Evolutionary conservation across 2,888 invertebrate species (phyloP), one percentile per base, ranked within the genome.

Genomic region (Stenolophus ochropezus): DNA sequence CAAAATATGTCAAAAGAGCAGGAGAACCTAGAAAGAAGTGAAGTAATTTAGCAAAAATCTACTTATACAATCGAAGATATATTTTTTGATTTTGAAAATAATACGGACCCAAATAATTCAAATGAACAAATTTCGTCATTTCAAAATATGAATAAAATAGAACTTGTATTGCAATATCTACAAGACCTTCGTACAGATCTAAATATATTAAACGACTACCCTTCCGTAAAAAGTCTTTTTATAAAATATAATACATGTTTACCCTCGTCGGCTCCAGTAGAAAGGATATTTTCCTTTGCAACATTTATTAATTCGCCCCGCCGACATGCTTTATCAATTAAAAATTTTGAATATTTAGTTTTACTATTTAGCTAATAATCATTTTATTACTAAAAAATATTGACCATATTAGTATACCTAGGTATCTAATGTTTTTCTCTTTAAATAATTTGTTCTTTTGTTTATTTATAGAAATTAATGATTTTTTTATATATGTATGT

Each of bases 191-290:
- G 49, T n/a, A 75, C 11, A n/a, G 65, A 75, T 18, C 18, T 83
- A n/a, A 21, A 58, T 5, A 78, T 81, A 23, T 42, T 83, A 27
- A 18, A 83, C 20, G 33, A 78, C 6, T 83, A 83, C 73, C 79
- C 75, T 8, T 14, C 61, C 11, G 71, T 84, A 47, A 83, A 82
- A 82, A 79, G 82, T 73, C 8, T 83, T 11, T 84, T 83, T 74
- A 23, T 84, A 6, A 83, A 84, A 82, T 83, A 82, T 73, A 84
- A 83, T 82, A 83, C 82, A 11, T 4, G 21, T 5, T 18, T 58
- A 21, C 20, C 58, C 8, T 58, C 20, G 2, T 84, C 83, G 11
- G 84, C 84, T 6, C 82, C 84, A 11, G 83, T 82, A n/a, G 82
- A 83, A 21, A 53, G 83, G 76, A 33, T 84, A 53, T 83, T 84